Percentiles rank a stretch among this genome's conserved stretches.
phyloP scores from a whole-genome alignment of 2,113 vertebrate species.

The Nothoprocta pentlandii region DNA sequence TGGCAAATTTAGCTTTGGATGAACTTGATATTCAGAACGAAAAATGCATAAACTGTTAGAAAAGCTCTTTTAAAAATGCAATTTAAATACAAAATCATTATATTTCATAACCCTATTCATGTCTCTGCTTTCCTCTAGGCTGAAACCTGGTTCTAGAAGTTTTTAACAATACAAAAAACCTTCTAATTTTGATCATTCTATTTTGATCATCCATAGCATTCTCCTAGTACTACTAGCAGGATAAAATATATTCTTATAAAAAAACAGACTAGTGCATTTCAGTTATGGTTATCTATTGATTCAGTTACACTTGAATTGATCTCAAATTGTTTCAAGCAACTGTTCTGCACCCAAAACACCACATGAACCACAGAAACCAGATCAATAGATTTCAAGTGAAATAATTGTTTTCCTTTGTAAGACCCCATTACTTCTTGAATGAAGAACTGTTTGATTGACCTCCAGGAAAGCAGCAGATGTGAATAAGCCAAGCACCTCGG shows the following conservation, averaged over 20 bases:
- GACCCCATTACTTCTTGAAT: constrained; percentile 77
- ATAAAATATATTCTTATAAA: constrained; percentile 26
- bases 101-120: background rate
- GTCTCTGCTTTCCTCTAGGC: background rate
- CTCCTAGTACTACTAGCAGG: constrained; percentile 6
- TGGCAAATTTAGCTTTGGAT: background rate
- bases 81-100: background rate
- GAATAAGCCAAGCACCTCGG: constrained; percentile 69
- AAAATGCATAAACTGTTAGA: background rate
- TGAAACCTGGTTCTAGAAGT: background rate
- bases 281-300: constrained; percentile 58
- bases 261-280: constrained; percentile 20
- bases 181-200: background rate
- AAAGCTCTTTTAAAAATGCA: background rate
- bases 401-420: constrained; percentile 81
- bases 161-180: background rate
- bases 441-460: constrained; percentile 77
- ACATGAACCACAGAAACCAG: constrained; percentile 70
- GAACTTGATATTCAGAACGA: background rate
- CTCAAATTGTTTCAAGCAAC: constrained; percentile 73
- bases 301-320: constrained; percentile 73
- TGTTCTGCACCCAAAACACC: constrained; percentile 73
- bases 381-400: constrained; percentile 80
- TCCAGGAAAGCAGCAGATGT: constrained; percentile 82
- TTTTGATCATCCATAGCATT: constrained; percentile 1